Evolutionary conservation across 1,140 invertebrate genomes (phyloP).

Genomic region (Grapholita molesta): DNA sequence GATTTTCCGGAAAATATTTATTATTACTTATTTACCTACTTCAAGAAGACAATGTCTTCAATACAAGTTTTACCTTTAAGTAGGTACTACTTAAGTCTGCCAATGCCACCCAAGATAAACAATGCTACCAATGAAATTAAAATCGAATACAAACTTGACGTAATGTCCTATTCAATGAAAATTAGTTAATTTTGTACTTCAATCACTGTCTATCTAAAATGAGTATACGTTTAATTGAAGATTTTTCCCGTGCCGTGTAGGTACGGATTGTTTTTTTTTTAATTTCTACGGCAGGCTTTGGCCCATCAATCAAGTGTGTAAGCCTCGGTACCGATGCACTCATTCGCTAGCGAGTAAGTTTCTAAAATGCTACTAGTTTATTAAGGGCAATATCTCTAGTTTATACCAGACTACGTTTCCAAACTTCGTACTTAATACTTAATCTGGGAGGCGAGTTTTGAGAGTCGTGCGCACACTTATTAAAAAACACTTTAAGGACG

Average conservation of each 20-base stretch:
- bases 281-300: slow-evolving; percentile 58
- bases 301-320: slow-evolving; percentile 64
- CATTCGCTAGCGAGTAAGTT: slow-evolving; percentile 1
- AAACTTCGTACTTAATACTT: neutral
- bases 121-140: neutral
- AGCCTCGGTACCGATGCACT: slow-evolving; percentile 16
- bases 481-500: too few species aligned
- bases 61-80: neutral
- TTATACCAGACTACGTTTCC: too few species aligned
- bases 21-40: too few species aligned
- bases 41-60: neutral
- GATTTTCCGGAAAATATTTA: too few species aligned
- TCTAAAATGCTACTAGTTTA: slow-evolving; percentile 14
- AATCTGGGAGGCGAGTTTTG: too few species aligned
- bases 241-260: slow-evolving; percentile 31
- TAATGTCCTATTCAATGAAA: slow-evolving; percentile 10
- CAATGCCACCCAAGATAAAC: neutral
- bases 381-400: neutral
- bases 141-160: neutral
- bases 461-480: too few species aligned
- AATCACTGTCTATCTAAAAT: slow-evolving; percentile 13
- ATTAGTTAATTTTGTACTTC: slow-evolving; percentile 9
- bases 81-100: too few species aligned
- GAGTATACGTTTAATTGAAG: slow-evolving; percentile 39
- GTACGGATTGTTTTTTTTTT: slow-evolving; percentile 42